These are phyloP conservation scores for Selenia dentaria DNA, from an alignment of 2,888 invertebrate genomes.

Conservation along the genomic window DNA sequence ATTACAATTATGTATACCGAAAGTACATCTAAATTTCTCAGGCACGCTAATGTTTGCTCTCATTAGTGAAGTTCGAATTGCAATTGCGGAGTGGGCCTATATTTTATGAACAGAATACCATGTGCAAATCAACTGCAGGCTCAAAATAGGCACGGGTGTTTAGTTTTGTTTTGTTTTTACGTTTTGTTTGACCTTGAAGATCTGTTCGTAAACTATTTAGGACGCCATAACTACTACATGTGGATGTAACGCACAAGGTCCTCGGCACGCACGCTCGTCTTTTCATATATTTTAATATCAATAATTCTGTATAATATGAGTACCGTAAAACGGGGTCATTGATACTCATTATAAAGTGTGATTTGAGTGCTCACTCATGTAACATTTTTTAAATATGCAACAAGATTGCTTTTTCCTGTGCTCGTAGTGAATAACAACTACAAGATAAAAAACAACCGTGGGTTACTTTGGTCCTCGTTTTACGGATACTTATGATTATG, in stretches of 20 bases:
- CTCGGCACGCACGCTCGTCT: slow-evolving; percentile 53
- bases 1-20: no score
- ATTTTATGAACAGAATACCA: slow-evolving; percentile 57
- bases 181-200: slow-evolving; percentile 33
- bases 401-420: no score
- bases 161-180: slow-evolving; percentile 45
- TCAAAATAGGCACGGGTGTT: slow-evolving; percentile 28
- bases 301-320: slow-evolving; percentile 5
- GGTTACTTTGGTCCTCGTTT: neutral
- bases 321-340: slow-evolving; percentile 8
- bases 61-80: slow-evolving; percentile 22
- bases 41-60: neutral
- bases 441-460: no score
- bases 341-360: no score
- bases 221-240: slow-evolving; percentile 64
- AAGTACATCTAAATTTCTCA: neutral
- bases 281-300: slow-evolving; percentile 23
- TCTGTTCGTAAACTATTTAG: slow-evolving; percentile 55
- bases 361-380: no score
- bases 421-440: no score
- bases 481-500: neutral
- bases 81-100: slow-evolving; percentile 30
- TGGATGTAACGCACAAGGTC: slow-evolving; percentile 58
- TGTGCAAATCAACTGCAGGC: slow-evolving; percentile 30
- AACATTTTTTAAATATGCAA: no score